Evolutionary conservation across 2,888 invertebrate genomes (phyloP).

Genomic region (Amiota mariae): DNA sequence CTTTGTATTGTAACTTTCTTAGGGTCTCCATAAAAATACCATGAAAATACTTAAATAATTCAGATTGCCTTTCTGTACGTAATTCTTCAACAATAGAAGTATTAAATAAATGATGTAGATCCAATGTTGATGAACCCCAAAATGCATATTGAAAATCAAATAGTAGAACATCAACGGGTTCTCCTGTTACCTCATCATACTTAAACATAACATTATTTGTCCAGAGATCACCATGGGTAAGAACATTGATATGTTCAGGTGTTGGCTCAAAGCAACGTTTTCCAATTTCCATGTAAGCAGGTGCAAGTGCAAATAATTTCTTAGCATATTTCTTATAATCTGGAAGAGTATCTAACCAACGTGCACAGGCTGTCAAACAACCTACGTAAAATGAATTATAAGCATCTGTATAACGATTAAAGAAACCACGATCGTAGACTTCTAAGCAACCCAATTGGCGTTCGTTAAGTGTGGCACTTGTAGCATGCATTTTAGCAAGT

Average conservation of each 20-base stretch:
- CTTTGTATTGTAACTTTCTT: constrained; percentile 50
- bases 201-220: constrained; percentile 69
- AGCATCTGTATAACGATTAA: constrained; percentile 63
- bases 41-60: constrained; percentile 63
- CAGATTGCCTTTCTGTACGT: constrained; percentile 56
- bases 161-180: constrained; percentile 59
- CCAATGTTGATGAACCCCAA: constrained; percentile 68
- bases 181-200: constrained; percentile 51
- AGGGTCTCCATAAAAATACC: constrained; percentile 53
- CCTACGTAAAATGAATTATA: constrained; percentile 60
- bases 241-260: constrained; percentile 56
- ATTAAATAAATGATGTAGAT: constrained; percentile 67
- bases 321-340: constrained; percentile 52
- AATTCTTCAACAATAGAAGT: constrained; percentile 63
- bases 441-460: constrained; percentile 52
- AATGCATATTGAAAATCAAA: constrained; percentile 69
- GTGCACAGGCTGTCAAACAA: constrained; percentile 56
- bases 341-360: constrained; percentile 52
- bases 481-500: constrained; percentile 74
- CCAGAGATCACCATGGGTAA: constrained; percentile 70
- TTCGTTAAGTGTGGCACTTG: constrained; percentile 73
- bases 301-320: constrained; percentile 54
- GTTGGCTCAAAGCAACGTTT: constrained; percentile 59
- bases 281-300: constrained; percentile 59
- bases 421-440: constrained; percentile 63